phyloP scores from a whole-genome alignment of 2,113 vertebrate genomes.

The Hipposideros armiger region DNA sequence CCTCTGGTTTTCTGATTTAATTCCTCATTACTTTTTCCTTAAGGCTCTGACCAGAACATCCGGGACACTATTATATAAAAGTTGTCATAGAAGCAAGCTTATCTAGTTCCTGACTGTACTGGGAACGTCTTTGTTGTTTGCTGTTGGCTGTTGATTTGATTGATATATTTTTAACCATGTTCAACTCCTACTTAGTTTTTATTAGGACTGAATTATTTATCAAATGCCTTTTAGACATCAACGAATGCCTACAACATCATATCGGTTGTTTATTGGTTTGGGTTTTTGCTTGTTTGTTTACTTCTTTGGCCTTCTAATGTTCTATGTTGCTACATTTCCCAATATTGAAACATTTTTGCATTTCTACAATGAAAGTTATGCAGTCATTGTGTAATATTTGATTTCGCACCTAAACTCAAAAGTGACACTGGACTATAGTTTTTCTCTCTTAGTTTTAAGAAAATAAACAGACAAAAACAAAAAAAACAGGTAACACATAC shows the following conservation, averaged over 20 bases:
- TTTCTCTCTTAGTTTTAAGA: neutral
- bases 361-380: neutral
- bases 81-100: neutral
- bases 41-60: neutral
- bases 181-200: slow-evolving; percentile 12
- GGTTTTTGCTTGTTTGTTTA: neutral
- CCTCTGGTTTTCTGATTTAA: slow-evolving; percentile 1
- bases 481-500: neutral
- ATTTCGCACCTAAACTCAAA: slow-evolving; percentile 28
- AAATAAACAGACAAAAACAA: too few species aligned
- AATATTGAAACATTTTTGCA: neutral
- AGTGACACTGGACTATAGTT: neutral
- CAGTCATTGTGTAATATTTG: neutral
- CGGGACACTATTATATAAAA: neutral
- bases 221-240: neutral
- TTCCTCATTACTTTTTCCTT: neutral
- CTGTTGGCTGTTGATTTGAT: neutral
- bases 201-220: neutral
- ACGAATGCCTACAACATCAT: neutral
- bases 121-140: neutral
- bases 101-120: neutral
- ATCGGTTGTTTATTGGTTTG: neutral
- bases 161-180: neutral
- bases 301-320: neutral
- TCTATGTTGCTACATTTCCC: neutral